Evolutionary conservation across 2,113 vertebrate genomes (phyloP), one percentile per base, ranked within the genome.

Genomic region (Triplophysa tibetana): DNA sequence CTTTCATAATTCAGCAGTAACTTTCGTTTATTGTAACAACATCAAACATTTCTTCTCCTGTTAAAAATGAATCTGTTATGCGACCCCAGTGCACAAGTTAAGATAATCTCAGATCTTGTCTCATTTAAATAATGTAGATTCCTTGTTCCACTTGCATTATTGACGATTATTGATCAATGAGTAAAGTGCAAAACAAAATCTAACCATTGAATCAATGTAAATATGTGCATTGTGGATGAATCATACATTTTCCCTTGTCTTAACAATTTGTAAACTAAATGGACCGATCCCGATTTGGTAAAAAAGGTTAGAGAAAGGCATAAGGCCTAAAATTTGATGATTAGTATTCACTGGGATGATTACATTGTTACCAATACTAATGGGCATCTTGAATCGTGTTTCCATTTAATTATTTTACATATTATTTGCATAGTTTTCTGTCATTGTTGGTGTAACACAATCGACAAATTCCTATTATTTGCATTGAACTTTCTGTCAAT

Each of bases 71-170:
- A 70, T 58, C 38, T 4, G 2, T 48, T 45, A 24, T 64, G 10
- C 4, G 45, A 70, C 8, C 41, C 24, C 17, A 24, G 21, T 73
- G 23, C 54, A 38, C 24, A 24, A 61, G 38, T 13, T 29, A 61
- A n/a, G n/a, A 38, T 45, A 38, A 75, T 45, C 12, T 14, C 43
- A n/a, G 50, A 56, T 43, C 19, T 58, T 79, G 75, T 26, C n/a
- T 77, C 62, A 48, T 62, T 24, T 79, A 68, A 74, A 81, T 77
- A 76, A 81, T 84, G 81, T 24, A 83, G 67, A 45, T 75, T 41
- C 19, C 6, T 54, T 24, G 41, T 70, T 61, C 75, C 73, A 50
- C 33, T 45, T 38, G 10, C 9, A 75, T 78, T 52, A 85, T 81
- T 85, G 76, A n/a, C 8, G 1, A 56, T 52, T n/a, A 56, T 56